phyloP scores from a whole-genome alignment of 2,888 invertebrate genomes.

The Bedellia somnulentella region DNA sequence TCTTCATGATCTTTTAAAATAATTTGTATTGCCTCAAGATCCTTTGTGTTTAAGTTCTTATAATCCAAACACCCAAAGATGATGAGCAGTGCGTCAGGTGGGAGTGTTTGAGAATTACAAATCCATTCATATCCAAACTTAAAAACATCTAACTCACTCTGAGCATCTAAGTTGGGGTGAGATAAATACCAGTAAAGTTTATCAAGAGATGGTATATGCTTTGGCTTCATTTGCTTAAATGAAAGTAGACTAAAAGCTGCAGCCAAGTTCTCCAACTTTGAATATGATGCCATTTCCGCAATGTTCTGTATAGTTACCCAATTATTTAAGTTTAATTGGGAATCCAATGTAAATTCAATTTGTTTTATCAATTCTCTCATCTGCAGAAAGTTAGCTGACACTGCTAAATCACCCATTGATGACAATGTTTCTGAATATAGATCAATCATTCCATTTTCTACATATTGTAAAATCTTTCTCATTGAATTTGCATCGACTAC shows the following conservation, averaged over 20 bases:
- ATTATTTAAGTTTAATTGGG: constrained; percentile 21
- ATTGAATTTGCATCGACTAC: constrained; percentile 36
- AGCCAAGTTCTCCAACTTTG: constrained; percentile 22
- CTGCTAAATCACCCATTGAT: constrained; percentile 25
- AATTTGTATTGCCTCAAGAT: constrained; percentile 22
- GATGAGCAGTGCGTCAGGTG: constrained; percentile 30
- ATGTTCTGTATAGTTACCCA: constrained; percentile 34
- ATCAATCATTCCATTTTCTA: constrained; percentile 34
- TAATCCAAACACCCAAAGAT: constrained; percentile 36
- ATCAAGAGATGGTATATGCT: constrained; percentile 23
- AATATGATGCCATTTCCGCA: constrained; percentile 27
- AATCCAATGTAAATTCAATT: constrained; percentile 30
- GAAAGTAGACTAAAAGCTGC: constrained; percentile 29
- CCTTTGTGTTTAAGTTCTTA: constrained; percentile 17
- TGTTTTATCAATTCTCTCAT: constrained; percentile 38
- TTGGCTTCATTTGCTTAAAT: constrained; percentile 29
- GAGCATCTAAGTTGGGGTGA: constrained; percentile 29
- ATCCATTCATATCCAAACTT: constrained; percentile 42
- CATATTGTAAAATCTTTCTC: constrained; percentile 31
- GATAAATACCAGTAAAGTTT: constrained; percentile 43
- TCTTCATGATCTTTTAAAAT: constrained; percentile 19
- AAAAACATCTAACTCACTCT: constrained; percentile 31
- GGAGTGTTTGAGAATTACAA: constrained; percentile 18
- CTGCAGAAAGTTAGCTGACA: constrained; percentile 39
- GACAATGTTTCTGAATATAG: constrained; percentile 24